Percentiles rank a stretch among this genome's conserved stretches.
phyloP scores from a whole-genome alignment of 30 jellyfish, hydroid and myxozoan genomes.

The Aurelia coerulea region DNA sequence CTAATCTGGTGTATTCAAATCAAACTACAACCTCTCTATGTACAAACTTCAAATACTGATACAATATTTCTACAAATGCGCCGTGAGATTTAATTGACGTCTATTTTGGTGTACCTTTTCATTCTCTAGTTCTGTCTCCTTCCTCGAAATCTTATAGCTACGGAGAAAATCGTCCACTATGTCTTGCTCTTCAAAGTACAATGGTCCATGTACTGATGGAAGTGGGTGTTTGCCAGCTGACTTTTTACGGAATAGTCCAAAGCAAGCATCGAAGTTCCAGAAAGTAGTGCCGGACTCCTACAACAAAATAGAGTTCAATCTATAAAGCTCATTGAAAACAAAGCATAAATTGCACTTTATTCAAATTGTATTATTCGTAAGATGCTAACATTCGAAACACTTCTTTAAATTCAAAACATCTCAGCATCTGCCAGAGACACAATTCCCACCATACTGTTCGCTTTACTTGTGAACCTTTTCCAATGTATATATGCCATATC shows the following conservation, averaged over 20 bases:
- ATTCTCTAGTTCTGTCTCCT: slow-evolving; percentile 18
- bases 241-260: slow-evolving; percentile 42
- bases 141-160: slow-evolving; percentile 34
- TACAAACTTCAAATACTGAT: too few relatives aligned
- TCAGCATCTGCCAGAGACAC: background rate
- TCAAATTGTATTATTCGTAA: too few relatives aligned
- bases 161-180: slow-evolving; percentile 26
- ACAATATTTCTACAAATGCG: too few relatives aligned
- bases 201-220: slow-evolving; percentile 51
- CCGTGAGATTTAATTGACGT: background rate
- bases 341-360: too few relatives aligned
- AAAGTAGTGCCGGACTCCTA: slow-evolving; percentile 35
- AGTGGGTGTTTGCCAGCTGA: slow-evolving; percentile 33
- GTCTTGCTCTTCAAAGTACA: slow-evolving; percentile 49
- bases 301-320: background rate
- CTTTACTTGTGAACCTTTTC: background rate
- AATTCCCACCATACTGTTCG: background rate
- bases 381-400: too few relatives aligned
- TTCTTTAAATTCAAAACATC: too few relatives aligned
- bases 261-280: slow-evolving; percentile 52
- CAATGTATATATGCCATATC: too few relatives aligned
- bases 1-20: background rate
- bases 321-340: too few relatives aligned
- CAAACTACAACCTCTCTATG: too few relatives aligned
- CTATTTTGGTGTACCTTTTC: slow-evolving; percentile 6